phyloP scores from a whole-genome alignment of 2,888 invertebrate genomes.

The Caenorhabditis sinica region DNA sequence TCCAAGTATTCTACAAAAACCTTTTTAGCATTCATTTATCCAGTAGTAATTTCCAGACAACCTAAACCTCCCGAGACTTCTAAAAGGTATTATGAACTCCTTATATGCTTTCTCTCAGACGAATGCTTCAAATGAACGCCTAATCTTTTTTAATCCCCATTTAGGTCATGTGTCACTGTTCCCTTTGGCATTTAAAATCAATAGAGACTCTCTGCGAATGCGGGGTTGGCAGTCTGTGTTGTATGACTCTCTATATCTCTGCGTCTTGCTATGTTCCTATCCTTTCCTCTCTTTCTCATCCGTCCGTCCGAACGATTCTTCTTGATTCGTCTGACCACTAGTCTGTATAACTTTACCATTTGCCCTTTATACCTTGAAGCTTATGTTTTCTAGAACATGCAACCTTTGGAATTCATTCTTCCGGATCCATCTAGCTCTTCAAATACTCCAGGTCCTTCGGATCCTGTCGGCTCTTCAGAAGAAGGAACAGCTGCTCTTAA shows the following conservation, averaged over 20 bases:
- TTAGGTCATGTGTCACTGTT: neutral
- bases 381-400: neutral
- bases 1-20: too few species aligned
- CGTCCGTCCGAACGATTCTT: slow-evolving; percentile 7
- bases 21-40: too few species aligned
- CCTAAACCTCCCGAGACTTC: too few species aligned
- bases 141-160: too few species aligned
- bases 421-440: neutral
- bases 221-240: slow-evolving; percentile 16
- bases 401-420: neutral
- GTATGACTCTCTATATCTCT: slow-evolving; percentile 10
- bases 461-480: neutral
- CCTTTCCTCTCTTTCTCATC: neutral
- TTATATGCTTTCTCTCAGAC: too few species aligned
- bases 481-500: neutral
- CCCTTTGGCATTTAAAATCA: slow-evolving; percentile 2
- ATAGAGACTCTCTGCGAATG: slow-evolving; percentile 10
- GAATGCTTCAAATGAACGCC: too few species aligned
- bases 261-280: neutral
- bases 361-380: neutral
- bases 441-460: neutral
- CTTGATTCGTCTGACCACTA: neutral
- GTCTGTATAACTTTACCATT: neutral
- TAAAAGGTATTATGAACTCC: too few species aligned
- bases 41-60: too few species aligned